A percentile compares a stretch with the other conserved stretches of the same genome.
Conservation (phyloP, 2,888 invertebrate species). For the Rotaria magnacalcarata region DNA sequence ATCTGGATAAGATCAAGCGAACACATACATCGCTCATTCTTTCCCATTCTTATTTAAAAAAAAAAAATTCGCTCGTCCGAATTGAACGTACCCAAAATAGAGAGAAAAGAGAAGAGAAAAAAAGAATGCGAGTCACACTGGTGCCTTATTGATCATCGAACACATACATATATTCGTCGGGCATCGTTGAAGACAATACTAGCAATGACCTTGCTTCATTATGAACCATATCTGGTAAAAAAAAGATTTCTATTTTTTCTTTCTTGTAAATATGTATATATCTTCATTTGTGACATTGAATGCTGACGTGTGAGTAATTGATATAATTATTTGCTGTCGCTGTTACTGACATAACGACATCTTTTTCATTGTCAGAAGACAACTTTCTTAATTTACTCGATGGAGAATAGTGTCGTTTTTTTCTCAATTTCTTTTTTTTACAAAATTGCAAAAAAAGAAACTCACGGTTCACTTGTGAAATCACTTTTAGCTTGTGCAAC, state of each 20-base stretch:
- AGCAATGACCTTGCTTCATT: constrained; percentile 31
- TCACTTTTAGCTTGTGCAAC: background rate
- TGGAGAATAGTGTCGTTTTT: background rate
- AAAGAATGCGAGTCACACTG: background rate
- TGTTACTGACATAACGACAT: constrained; percentile 19
- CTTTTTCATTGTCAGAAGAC: constrained; percentile 26
- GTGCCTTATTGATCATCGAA: constrained; percentile 29
- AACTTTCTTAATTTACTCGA: constrained; percentile 21
- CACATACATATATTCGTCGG: constrained; percentile 23
- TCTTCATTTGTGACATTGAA: constrained; percentile 34
- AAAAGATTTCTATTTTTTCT: background rate
- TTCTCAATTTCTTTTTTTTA: background rate
- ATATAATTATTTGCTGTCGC: constrained; percentile 35
- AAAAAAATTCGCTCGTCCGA: constrained; percentile 2
- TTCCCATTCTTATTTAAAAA: background rate
- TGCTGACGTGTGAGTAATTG: constrained; percentile 35
- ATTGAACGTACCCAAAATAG: background rate
- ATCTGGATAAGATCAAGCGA: constrained; percentile 22
- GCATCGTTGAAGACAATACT: constrained; percentile 26
- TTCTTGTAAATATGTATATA: background rate
- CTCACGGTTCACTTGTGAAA: constrained; percentile 29
- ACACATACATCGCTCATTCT: background rate
- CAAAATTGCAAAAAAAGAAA: background rate
- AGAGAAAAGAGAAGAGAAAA: background rate
- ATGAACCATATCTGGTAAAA: constrained; percentile 9